A percentile compares a stretch with the other conserved stretches of the same genome.
Conservation (phyloP, 1,140 invertebrate species). For the Samia ricini region DNA sequence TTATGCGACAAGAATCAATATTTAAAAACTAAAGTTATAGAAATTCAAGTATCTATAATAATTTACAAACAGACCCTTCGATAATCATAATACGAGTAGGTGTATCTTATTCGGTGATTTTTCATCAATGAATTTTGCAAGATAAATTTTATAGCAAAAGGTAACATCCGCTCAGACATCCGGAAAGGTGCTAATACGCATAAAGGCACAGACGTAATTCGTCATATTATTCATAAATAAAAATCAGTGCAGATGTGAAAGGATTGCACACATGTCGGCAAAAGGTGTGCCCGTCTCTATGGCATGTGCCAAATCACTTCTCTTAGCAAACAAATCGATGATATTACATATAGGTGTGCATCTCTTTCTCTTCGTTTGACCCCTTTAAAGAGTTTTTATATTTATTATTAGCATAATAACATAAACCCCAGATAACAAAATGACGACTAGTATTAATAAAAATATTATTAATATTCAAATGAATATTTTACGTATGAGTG, state of each 20-base stretch:
- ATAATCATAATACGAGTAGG: background rate
- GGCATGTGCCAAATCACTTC: slow-evolving; percentile 65
- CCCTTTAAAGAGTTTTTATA: slow-evolving; percentile 17
- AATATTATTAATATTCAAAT: background rate
- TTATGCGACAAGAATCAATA: no score
- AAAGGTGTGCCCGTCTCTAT: slow-evolving; percentile 51
- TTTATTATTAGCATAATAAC: background rate
- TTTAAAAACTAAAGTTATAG: background rate
- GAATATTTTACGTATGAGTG: background rate
- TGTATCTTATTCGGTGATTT: slow-evolving; percentile 33
- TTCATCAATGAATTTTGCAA: slow-evolving; percentile 38
- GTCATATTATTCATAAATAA: slow-evolving; percentile 77
- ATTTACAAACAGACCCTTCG: background rate
- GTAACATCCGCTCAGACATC: slow-evolving; percentile 67
- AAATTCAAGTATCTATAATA: background rate
- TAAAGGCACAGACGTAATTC: slow-evolving; percentile 67
- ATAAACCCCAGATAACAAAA: background rate
- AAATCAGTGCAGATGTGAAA: slow-evolving; percentile 76
- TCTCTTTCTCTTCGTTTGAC: slow-evolving; percentile 26
- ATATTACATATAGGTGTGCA: slow-evolving; percentile 32
- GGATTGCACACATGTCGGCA: slow-evolving; percentile 73
- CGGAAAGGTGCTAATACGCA: slow-evolving; percentile 68
- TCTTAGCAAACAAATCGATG: slow-evolving; percentile 30
- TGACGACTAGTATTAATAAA: background rate
- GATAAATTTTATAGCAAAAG: slow-evolving; percentile 40